Base-by-base conservation (phyloP, 2,888 invertebrate genomes). In the Calephelis perditalis region DNA sequence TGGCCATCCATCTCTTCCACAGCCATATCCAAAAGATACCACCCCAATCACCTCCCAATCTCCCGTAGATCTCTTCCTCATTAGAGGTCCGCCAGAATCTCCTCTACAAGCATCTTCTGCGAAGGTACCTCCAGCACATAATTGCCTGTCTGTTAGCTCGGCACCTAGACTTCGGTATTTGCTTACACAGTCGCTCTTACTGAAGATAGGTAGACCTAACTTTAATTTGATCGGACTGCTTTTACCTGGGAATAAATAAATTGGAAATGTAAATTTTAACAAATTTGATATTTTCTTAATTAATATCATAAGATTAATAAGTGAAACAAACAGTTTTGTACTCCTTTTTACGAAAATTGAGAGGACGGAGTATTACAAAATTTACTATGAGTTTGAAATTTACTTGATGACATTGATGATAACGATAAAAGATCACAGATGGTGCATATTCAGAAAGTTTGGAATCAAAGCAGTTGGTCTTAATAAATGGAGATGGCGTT, bases 51-150 rank as follows among this genome's bases (percentile, higher is more conserved):
- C 72, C 59, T 92, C 92, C 92, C 93, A 94, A 0, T 88, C 76
- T 0, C 90, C 90, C 0, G 90, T 81, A 0, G 84, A 78, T 40
- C 82, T 84, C 56, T 71, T 81, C 67, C 78, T 86, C 95, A 96
- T 95, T 6, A 96, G 80, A 0, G 96, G 95, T 5, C 95, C 95
- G 0, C 96, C 96, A 0, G 95, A 95, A 70, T 96, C 96, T 0
- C 96, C 96, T 12, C 79, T 91, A 71, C 96, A 96, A 0, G 95
- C 93, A 72, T 96, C 96, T 70, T 93, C 91, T 5, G 92, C 91
- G 61, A 84, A 91, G 46, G 90, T 88, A 0, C 96, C 94, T 3
- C 96, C 96, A 9, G 95, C 95, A 71, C 95, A 96, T 0, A 95
- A 72, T 71, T 94, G 94, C 15, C 85, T 90, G 0, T 91, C 81